Evolutionary conservation across 2,888 invertebrate genomes (phyloP).

Genomic region (Formica aserva): DNA sequence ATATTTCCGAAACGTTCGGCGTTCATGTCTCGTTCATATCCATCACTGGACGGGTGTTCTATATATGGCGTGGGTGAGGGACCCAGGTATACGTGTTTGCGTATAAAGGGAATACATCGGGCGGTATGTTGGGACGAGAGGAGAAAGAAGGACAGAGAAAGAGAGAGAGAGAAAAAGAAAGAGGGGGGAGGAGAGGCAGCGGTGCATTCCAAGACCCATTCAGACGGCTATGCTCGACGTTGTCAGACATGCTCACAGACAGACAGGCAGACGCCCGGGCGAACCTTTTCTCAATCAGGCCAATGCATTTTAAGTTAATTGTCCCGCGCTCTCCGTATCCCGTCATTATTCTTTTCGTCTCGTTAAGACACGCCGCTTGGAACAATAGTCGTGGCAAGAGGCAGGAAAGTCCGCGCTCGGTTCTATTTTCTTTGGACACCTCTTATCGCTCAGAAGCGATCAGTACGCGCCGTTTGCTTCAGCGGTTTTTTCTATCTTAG

Average conservation of each 20-base stretch:
- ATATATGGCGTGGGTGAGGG: slow-evolving; percentile 72
- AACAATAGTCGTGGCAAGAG: slow-evolving; percentile 15
- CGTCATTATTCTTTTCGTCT: slow-evolving; percentile 60
- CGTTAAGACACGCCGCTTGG: slow-evolving; percentile 46
- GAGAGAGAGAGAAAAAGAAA: slow-evolving; percentile 64
- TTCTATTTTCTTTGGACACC: slow-evolving; percentile 26
- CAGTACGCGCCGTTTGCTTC: background rate
- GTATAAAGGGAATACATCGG: slow-evolving; percentile 77
- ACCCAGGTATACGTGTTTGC: slow-evolving; percentile 72
- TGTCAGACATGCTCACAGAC: slow-evolving; percentile 83
- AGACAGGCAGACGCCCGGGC: slow-evolving; percentile 78
- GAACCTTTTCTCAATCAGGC: slow-evolving; percentile 77
- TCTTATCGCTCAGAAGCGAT: slow-evolving; percentile 29
- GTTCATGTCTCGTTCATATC: slow-evolving; percentile 66
- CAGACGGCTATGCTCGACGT: slow-evolving; percentile 81
- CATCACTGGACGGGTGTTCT: slow-evolving; percentile 70
- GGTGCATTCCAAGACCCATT: slow-evolving; percentile 81
- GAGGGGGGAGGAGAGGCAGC: slow-evolving; percentile 62
- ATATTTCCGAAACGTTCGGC: slow-evolving; percentile 28
- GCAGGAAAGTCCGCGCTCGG: background rate
- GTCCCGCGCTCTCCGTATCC: slow-evolving; percentile 69
- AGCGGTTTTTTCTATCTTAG: background rate
- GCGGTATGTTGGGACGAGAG: slow-evolving; percentile 55
- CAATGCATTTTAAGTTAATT: slow-evolving; percentile 80
- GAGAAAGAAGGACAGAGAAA: slow-evolving; percentile 48